These are phyloP conservation scores for Procambarus virginalis DNA, from an alignment of 1,140 invertebrate genomes.

Conservation along the genomic window DNA sequence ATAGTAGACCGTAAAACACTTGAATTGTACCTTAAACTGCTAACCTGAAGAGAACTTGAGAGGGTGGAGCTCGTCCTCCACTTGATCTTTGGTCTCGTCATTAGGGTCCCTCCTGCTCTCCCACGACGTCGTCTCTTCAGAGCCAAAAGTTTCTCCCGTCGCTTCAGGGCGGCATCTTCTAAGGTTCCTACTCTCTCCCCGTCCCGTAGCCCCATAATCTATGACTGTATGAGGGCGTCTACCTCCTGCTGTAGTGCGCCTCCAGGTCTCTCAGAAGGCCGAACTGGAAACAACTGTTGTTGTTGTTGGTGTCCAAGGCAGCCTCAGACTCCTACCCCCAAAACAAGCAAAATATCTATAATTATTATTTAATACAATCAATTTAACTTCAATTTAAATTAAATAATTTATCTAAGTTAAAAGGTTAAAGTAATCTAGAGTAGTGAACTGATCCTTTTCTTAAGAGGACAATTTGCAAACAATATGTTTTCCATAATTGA, in stretches of 20 bases:
- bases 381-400: too few relatives aligned
- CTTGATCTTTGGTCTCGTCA: background rate
- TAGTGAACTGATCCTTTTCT: too few relatives aligned
- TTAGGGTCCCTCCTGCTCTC: constrained; percentile 1
- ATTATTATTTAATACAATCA: too few relatives aligned
- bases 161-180: constrained; percentile 21
- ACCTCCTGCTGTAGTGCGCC: too few relatives aligned
- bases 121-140: constrained; percentile 12
- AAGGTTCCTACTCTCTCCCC: constrained; percentile 43
- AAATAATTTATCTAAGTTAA: too few relatives aligned
- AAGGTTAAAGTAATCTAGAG: too few relatives aligned
- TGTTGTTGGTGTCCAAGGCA: background rate
- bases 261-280: too few relatives aligned
- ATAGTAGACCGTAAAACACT: background rate
- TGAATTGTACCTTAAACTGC: too few relatives aligned
- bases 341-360: too few relatives aligned
- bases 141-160: constrained; percentile 24
- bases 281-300: background rate
- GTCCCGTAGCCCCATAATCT: background rate
- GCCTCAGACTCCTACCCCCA: too few relatives aligned
- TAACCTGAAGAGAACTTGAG: constrained; percentile 48
- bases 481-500: too few relatives aligned
- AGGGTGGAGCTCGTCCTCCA: constrained; percentile 13
- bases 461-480: too few relatives aligned
- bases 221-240: background rate